Conservation (phyloP, 2,113 vertebrate genomes). For the Bujurquina vittata region DNA sequence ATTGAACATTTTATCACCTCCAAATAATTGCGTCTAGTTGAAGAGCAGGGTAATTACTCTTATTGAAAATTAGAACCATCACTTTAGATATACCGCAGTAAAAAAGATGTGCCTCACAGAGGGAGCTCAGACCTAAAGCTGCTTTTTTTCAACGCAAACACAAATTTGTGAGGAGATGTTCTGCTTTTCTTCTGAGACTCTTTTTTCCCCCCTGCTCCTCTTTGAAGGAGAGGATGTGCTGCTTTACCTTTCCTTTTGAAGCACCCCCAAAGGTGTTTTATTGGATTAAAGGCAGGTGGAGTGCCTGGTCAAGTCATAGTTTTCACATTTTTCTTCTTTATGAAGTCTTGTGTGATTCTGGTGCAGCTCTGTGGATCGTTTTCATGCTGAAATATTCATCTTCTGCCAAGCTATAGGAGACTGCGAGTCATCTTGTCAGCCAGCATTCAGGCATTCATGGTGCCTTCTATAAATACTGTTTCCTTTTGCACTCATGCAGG, state of each 20-base stretch:
- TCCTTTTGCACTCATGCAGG: background rate
- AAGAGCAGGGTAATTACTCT: background rate
- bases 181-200: conserved; percentile 2
- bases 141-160: background rate
- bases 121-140: background rate
- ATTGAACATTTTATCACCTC: background rate
- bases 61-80: conserved; percentile 2
- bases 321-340: conserved; percentile 8
- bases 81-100: background rate
- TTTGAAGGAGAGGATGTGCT: background rate
- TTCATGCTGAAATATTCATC: background rate
- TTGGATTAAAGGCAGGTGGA: background rate
- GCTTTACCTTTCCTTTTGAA: background rate
- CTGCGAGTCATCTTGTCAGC: background rate
- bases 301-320: background rate
- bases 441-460: background rate
- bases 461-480: background rate
- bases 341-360: background rate
- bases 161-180: background rate
- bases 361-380: background rate
- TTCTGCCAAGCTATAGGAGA: background rate
- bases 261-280: background rate
- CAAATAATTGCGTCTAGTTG: conserved; percentile 1
- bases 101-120: background rate
- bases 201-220: background rate